Conservation (phyloP, 2,888 invertebrate genomes). For the Scelioninae gen. 1 region DNA sequence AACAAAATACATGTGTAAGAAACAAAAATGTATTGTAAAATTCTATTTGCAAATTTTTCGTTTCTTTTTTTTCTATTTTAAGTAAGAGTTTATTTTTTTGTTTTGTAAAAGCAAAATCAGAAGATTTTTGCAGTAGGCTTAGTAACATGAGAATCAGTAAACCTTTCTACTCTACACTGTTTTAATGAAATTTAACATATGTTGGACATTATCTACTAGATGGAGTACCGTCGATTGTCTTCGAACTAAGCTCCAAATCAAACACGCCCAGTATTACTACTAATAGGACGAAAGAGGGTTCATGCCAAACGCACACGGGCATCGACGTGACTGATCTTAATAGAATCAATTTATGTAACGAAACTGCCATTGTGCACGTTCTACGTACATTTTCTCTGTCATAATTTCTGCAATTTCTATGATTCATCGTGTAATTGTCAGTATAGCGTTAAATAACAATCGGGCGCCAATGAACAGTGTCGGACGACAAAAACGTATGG, state of each 20-base stretch:
- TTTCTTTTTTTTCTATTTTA: too few relatives aligned
- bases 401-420: slow-evolving; percentile 63
- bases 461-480: slow-evolving; percentile 46
- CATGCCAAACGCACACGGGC: slow-evolving; percentile 65
- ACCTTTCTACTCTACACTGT: too few relatives aligned
- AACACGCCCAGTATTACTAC: slow-evolving; percentile 67
- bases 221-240: slow-evolving; percentile 53
- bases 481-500: slow-evolving; percentile 42
- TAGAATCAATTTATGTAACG: slow-evolving; percentile 72
- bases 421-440: slow-evolving; percentile 63
- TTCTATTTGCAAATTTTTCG: not conserved
- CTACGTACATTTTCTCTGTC: slow-evolving; percentile 55
- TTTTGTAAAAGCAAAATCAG: too few relatives aligned
- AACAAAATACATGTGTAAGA: too few relatives aligned
- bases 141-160: too few relatives aligned
- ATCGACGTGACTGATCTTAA: slow-evolving; percentile 72
- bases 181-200: slow-evolving; percentile 37
- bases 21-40: not conserved
- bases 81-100: too few relatives aligned
- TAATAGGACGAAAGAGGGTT: slow-evolving; percentile 68
- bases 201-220: slow-evolving; percentile 23
- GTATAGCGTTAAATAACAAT: slow-evolving; percentile 57
- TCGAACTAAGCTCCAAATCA: slow-evolving; percentile 59
- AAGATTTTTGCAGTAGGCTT: too few relatives aligned
- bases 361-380: slow-evolving; percentile 68